Base-by-base conservation (phyloP, 2,888 invertebrate genomes). In the Steinernema scapterisci region DNA sequence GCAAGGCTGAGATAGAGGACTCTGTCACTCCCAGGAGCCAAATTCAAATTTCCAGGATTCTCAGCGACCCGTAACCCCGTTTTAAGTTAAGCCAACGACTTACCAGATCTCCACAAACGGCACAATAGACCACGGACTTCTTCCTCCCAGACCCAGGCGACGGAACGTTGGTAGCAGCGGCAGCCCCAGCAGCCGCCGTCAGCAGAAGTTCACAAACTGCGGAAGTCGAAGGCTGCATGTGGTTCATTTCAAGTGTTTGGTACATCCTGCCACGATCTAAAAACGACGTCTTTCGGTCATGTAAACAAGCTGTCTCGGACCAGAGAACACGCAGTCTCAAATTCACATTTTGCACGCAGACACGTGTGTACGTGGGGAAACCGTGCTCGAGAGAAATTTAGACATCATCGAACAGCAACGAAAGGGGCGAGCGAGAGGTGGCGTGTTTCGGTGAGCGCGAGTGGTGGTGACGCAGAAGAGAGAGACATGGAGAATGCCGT, bases 211-310 rank as follows among this genome's bases (percentile, higher is more conserved):
- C 63, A 27, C 63, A 63, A 27, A 63, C 63, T 6, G 63, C 63
- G 16, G 63, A 63, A 1, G 63, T 63, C 63, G 63, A 63, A 16
- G 63, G 27, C n/a, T 63, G 63, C 63, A 63, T 25, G 63, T 63
- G 63, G 16, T 63, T 63, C 16, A 63, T 63, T 63, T 63, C 63
- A 27, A 63, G 5, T 31, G 63, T 7, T 13, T 27, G 63, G 63
- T 63, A 27, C 63, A 63, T 63, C 9, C 31, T 63, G 31, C n/a
- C n/a, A n/a, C 31, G 38, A 31, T 31, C 63, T 31, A 25, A 27
- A 63, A 63, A 48, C n/a, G n/a, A 9, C 48, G 48, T 16, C 6
- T 5, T 19, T 16, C 48, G 13, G 48, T n/a, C 48, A 19, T 16
- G 48, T n/a, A 48, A 48, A 16, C 48, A 16, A n/a, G 48, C 13